Percentiles rank a stretch among this genome's conserved stretches.
Evolutionary conservation across 2,797 vertebrate species (phyloP).

Genomic region (Rhincodon typus): DNA sequence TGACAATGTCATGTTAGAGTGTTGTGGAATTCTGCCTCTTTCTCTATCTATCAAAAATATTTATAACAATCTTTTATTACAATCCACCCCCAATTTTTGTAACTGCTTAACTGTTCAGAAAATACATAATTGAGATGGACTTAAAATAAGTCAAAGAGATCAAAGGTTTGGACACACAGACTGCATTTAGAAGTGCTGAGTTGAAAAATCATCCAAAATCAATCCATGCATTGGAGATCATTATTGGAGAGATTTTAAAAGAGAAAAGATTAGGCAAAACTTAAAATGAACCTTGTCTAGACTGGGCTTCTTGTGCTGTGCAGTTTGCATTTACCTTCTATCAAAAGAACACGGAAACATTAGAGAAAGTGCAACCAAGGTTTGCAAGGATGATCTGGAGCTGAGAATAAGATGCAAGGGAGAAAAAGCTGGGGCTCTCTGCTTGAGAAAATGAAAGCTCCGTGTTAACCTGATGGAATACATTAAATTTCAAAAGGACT

Average conservation of each 20-base stretch:
- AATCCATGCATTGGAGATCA: neutral
- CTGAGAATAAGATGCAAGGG: neutral
- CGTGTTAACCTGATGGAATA: neutral
- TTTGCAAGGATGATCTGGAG: neutral
- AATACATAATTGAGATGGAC: neutral
- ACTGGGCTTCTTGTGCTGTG: neutral
- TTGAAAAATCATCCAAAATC: neutral
- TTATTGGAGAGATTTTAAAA: neutral
- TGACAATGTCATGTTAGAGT: neutral
- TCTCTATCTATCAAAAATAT: neutral
- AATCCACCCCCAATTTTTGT: neutral
- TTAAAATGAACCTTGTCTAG: neutral
- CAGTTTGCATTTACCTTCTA: neutral
- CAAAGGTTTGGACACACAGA: neutral
- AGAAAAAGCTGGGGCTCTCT: neutral
- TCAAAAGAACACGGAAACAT: neutral
- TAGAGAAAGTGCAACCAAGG: neutral
- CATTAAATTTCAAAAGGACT: neutral
- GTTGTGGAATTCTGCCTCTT: neutral
- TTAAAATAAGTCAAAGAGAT: neutral
- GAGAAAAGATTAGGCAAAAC: neutral
- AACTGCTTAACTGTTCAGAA: neutral
- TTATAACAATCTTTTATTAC: neutral
- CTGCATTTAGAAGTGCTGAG: neutral
- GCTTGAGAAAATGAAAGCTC: neutral